Base-by-base conservation (phyloP, 2,113 vertebrate species). In the Lathamus discolor region DNA sequence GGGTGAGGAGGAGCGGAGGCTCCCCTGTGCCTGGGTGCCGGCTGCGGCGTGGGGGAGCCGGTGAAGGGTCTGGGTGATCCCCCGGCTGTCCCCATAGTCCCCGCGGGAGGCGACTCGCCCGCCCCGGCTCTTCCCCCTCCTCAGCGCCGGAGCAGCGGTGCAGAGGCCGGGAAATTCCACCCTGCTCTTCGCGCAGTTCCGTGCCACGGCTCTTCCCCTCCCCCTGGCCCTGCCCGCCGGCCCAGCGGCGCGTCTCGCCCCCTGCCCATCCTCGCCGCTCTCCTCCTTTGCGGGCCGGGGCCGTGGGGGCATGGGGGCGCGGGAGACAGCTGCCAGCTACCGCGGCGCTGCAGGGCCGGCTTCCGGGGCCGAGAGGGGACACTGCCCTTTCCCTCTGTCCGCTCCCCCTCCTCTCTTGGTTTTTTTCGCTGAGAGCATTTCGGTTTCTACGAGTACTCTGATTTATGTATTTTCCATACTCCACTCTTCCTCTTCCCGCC, bases 51-150 rank as follows among this genome's bases (percentile, higher is more conserved):
- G 57, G n/a, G n/a, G 62, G 37, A 77, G 17, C n/a, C 62, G 2
- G 11, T n/a, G 24, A 59, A 84, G 33, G 35, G 11, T 20, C 48
- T 68, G 73, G 15, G 12, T 49, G 18, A 15, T 7, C 12, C 8
- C 10, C 13, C 17, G 23, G 22, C 39, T 64, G 28, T 35, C 25
- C 0, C 17, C 61, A 9, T 12, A 48, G 10, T 6, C 25, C 24
- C 43, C 4, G 6, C 23, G 6, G 48, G 17, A 12, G 9, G 49
- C 3, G 4, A 39, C 23, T 83, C 43, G 28, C n/a, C 57, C 27
- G 2, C 13, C 0, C n/a, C 7, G 2, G 9, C 17, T 67, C 6
- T 39, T 37, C 19, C 46, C 19, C n/a, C 37, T 35, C 24, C 52
- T 29, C 31, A 15, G 14, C 4, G 11, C 72, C 2, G 28, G 68